Conservation (phyloP, 2,113 vertebrate genomes). For the Sapayoa aenigma region DNA sequence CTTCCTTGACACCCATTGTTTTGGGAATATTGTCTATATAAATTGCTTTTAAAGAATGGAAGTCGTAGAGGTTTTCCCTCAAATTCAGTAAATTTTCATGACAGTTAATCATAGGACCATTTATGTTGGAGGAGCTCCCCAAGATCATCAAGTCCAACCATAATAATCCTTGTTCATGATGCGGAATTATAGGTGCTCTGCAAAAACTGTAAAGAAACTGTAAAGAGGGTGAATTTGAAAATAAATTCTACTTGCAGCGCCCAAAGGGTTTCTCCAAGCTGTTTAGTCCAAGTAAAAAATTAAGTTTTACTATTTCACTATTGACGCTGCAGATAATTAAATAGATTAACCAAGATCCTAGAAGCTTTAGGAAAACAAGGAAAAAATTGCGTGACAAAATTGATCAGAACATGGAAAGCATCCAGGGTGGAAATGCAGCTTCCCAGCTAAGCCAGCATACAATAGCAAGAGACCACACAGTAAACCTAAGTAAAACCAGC, state of each 20-base stretch:
- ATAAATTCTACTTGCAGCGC: background rate
- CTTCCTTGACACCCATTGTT: background rate
- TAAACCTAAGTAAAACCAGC: slow-evolving; percentile 68
- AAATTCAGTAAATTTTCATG: background rate
- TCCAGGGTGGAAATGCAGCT: slow-evolving; percentile 64
- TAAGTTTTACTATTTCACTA: background rate
- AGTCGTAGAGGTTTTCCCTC: background rate
- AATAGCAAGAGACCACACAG: slow-evolving; percentile 63
- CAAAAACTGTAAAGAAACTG: background rate
- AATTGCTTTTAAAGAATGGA: background rate
- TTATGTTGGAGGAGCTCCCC: background rate
- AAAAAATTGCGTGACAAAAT: slow-evolving; percentile 37
- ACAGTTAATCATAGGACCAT: background rate
- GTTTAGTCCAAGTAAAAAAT: slow-evolving; percentile 12
- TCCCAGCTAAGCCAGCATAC: slow-evolving; percentile 37
- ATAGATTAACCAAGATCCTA: slow-evolving; percentile 5
- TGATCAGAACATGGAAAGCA: slow-evolving; percentile 53
- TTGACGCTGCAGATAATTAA: slow-evolving; percentile 4
- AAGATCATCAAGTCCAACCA: background rate
- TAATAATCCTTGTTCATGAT: background rate
- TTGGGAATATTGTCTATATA: background rate
- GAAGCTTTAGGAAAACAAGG: slow-evolving; percentile 20
- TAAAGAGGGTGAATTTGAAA: background rate
- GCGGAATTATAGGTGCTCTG: background rate
- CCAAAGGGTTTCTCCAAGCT: background rate